Conservation (phyloP, 2,797 vertebrate species). For the Alcedo atthis region DNA sequence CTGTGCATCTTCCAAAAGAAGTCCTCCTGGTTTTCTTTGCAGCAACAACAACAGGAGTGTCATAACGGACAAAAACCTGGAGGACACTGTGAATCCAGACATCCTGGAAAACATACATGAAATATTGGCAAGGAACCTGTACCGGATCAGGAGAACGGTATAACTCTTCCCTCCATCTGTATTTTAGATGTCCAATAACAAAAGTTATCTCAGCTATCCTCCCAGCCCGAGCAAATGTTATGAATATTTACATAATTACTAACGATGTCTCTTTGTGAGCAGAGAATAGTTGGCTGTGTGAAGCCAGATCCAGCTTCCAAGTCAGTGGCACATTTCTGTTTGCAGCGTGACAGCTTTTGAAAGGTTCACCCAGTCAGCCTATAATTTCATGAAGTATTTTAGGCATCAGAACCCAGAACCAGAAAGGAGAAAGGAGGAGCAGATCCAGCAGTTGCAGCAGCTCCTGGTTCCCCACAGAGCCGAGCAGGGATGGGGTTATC, state of each 20-base stretch:
- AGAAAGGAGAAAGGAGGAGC: constrained; percentile 12
- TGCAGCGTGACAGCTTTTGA: constrained; percentile 64
- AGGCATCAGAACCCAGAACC: constrained; percentile 12
- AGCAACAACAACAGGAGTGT: constrained; percentile 54
- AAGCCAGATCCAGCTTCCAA: constrained; percentile 62
- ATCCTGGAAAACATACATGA: constrained; percentile 83
- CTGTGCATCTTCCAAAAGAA: not conserved
- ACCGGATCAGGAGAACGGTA: constrained; percentile 84
- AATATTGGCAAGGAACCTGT: constrained; percentile 84
- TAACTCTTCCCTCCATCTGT: not conserved
- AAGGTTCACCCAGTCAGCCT: constrained; percentile 64
- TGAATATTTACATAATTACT: constrained; percentile 64
- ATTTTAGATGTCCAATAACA: constrained; percentile 19
- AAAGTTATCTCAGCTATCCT: not conserved
- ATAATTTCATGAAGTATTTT: constrained; percentile 63
- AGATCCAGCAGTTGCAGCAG: not conserved
- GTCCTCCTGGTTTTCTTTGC: not conserved
- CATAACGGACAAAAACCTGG: constrained; percentile 63
- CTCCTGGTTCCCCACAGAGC: not conserved
- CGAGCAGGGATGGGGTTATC: not conserved
- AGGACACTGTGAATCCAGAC: constrained; percentile 24
- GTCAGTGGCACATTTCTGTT: constrained; percentile 64
- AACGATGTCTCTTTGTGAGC: constrained; percentile 51
- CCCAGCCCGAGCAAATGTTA: constrained; percentile 54
- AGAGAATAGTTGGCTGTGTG: constrained; percentile 59